phyloP scores from a whole-genome alignment of 2,888 invertebrate species.

The Tetanocera ferruginea region DNA sequence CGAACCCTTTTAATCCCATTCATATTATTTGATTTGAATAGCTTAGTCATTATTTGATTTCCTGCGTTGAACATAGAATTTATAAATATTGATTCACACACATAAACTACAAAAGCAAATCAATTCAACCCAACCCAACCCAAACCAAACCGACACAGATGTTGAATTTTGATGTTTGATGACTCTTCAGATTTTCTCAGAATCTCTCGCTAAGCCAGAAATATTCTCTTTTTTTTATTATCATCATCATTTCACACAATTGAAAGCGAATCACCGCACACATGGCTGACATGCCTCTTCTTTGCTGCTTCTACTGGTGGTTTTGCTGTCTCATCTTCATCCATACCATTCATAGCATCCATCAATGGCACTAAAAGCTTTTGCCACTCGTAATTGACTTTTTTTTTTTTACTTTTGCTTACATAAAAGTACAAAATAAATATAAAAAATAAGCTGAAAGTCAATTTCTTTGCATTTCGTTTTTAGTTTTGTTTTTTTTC shows the following conservation, averaged over 20 bases:
- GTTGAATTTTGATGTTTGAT: background rate
- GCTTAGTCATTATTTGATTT: background rate
- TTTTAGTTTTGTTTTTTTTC: background rate
- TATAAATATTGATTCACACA: conserved; percentile 16
- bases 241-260: background rate
- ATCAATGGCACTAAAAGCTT: conserved; percentile 5
- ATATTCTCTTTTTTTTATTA: background rate
- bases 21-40: conserved; percentile 7
- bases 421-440: background rate
- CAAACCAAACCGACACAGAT: background rate
- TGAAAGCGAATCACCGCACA: background rate
- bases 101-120: background rate
- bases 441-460: background rate
- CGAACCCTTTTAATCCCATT: background rate
- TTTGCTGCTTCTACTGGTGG: background rate
- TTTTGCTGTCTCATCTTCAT: background rate
- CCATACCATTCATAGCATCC: background rate
- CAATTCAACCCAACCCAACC: background rate
- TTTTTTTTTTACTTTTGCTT: background rate
- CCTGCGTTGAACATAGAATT: background rate
- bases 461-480: background rate
- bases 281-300: background rate
- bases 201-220: background rate
- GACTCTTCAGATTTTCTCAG: conserved; percentile 9
- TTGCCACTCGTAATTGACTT: conserved; percentile 7